Evolutionary conservation across 2,888 invertebrate genomes (phyloP).

Genomic region (Eucriotettix oculatus): DNA sequence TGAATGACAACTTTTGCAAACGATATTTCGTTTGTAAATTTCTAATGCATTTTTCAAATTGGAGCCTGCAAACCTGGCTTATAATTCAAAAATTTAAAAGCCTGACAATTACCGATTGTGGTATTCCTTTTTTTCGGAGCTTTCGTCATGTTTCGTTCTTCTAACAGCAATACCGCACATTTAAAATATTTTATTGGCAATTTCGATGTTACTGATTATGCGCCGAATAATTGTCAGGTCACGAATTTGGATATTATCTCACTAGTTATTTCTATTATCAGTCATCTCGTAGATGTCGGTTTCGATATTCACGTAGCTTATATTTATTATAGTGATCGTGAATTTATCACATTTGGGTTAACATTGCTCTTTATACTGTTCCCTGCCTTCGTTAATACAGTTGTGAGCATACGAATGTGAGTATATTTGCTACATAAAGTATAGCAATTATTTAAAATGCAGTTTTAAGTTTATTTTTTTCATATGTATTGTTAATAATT

Average conservation of each 20-base stretch:
- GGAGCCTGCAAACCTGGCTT: too few relatives aligned
- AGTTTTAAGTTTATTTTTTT: too few relatives aligned
- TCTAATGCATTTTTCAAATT: too few relatives aligned
- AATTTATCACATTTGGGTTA: slow-evolving; percentile 44
- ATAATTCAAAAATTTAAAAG: too few relatives aligned
- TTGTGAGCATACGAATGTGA: slow-evolving; percentile 57
- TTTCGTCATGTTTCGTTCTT: too few relatives aligned
- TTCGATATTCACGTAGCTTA: slow-evolving; percentile 53
- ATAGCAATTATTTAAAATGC: too few relatives aligned
- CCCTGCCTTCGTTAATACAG: slow-evolving; percentile 58
- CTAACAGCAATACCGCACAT: too few relatives aligned
- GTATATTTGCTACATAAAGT: slow-evolving; percentile 17
- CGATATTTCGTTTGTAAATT: too few relatives aligned
- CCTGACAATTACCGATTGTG: too few relatives aligned
- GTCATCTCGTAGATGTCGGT: slow-evolving; percentile 49
- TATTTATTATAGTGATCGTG: slow-evolving; percentile 37
- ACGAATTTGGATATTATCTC: slow-evolving; percentile 45
- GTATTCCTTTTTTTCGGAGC: too few relatives aligned
- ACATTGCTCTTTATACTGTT: slow-evolving; percentile 53
- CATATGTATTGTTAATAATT: too few relatives aligned
- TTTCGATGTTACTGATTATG: slow-evolving; percentile 13
- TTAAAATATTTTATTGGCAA: neutral
- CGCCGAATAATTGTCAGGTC: slow-evolving; percentile 39
- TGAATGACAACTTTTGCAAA: too few relatives aligned
- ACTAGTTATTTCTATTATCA: slow-evolving; percentile 46